Base-by-base conservation (phyloP, 2,888 invertebrate species). In the Acrobeloides nanus region DNA sequence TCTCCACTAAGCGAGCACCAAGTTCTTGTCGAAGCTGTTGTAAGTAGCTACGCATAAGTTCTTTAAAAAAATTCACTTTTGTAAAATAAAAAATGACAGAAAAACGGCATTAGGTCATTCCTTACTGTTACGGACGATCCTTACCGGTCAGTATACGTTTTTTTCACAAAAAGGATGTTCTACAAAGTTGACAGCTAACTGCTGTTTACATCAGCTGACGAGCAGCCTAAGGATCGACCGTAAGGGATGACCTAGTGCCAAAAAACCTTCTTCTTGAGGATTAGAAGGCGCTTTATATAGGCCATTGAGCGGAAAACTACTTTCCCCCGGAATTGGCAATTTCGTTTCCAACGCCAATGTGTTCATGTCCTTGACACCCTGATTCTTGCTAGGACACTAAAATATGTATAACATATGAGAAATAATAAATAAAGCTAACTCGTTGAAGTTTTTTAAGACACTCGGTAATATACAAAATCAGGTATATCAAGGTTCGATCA, bases 381-480 rank as follows among this genome's bases (percentile, higher is more conserved):
- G 87, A 66, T 66, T 73, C 75, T 87, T 89, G 64, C 83, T 87
- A 6, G 85, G 82, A 75, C 92, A 90, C 76, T 79, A 61, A 33
- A 66, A 20, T 1, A 15, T 2, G 6, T 2, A 15, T 29, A 29
- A 12, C 10, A 12, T 29, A 29, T 29, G 12, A 12, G 12, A 12
- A 29, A 12, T 29, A 15, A 29, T 29, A 29, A n/a, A n/a, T n/a
- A n/a, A n/a, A n/a, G n/a, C n/a, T n/a, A n/a, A n/a, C n/a, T n/a
- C n/a, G n/a, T 73, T 92, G 89, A 24, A 97, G 78, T 66, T 85
- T 84, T 75, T 95, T 93, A 55, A 99, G 78, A 72, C 97, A 97
- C 76, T 99, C 97, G 0, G 90, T 92, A 63, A 95, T 87, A 75
- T 95, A 97, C 29, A 99, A 79, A 0, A 93, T 97, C 38, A 95